Conservation (phyloP, 2,888 invertebrate species). For the Spialia ferax region DNA sequence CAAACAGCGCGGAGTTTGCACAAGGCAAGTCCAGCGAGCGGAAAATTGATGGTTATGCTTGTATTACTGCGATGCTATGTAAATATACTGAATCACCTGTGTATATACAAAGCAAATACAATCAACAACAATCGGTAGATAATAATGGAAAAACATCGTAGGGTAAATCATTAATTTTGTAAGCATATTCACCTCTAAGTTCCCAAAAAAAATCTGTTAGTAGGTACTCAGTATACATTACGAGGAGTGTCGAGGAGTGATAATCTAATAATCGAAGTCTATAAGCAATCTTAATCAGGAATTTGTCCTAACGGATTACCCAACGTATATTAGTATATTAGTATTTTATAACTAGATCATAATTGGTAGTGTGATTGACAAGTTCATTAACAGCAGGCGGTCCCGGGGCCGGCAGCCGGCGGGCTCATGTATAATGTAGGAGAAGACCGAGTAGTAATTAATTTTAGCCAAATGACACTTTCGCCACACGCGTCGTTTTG, state of each 20-base stretch:
- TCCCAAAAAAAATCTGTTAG: too few relatives aligned
- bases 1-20: slow-evolving; percentile 7
- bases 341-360: not conserved
- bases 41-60: slow-evolving; percentile 14
- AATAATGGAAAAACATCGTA: too few relatives aligned
- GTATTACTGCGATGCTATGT: slow-evolving; percentile 8
- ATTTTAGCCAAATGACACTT: slow-evolving; percentile 57
- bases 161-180: too few relatives aligned
- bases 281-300: too few relatives aligned
- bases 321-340: too few relatives aligned
- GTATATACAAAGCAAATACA: not conserved
- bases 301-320: too few relatives aligned
- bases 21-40: slow-evolving; percentile 10
- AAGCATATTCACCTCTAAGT: too few relatives aligned
- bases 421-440: slow-evolving; percentile 49
- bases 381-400: slow-evolving; percentile 23
- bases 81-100: not conserved
- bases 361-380: slow-evolving; percentile 6
- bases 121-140: too few relatives aligned
- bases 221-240: too few relatives aligned
- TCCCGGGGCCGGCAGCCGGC: slow-evolving; percentile 12
- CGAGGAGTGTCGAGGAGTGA: too few relatives aligned
- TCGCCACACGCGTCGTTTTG: slow-evolving; percentile 56
- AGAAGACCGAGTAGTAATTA: slow-evolving; percentile 45
- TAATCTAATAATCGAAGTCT: too few relatives aligned